Evolutionary conservation across 30 jellyfish, hydroid and myxozoan species (phyloP), one percentile per base, ranked within the genome.

Genomic region (Nemopilema nomurai): DNA sequence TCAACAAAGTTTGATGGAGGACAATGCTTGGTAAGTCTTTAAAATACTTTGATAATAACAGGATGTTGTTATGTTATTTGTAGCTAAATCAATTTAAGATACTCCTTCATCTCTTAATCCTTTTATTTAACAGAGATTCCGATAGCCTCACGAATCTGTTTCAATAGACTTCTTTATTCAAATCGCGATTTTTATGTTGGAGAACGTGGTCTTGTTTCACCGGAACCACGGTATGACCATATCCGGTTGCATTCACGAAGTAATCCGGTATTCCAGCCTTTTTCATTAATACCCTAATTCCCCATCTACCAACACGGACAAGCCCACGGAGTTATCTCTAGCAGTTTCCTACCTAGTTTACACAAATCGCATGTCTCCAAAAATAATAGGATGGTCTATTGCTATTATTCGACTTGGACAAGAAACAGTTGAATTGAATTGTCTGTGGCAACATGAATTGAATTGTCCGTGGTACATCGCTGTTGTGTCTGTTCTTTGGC

Each of bases 1-100:
- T 84, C 94, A 51, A 80, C 69, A 49, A 67, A 49, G 51, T 92
- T 92, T 73, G 94, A 86, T 81, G 98, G 96, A 25, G 97, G 97
- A 82, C 89, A 89, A 69, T 90, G 97, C 63, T 53, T 52, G 90
- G 97, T 90, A 69, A 76, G 94, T 33, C 78, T n/a, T 32, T 53
- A 49, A 28, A n/a, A 64, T 50, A 29, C 67, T 49, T 62, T 27
- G 16, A 26, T 19, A 57, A 64, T n/a, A 74, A 64, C 86, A 73
- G 84, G 86, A 84, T 64, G 83, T 82, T 82, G 52, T 71, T 33
- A 49, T 84, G 71, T 73, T 29, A 66, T 74, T 75, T 76, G 79
- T 51, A n/a, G 31, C 74, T 74, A 85, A 69, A 64, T 84, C 77
- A 66, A 71, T 71, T 66, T 84, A 33, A 53, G 31, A 62, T 28